Conservation (phyloP, 1,140 invertebrate species). For the roundworm (Caenorhabditis elegans) region WBcel235 BX284603.4:4151001-4151500, state of each 20-base stretch:
- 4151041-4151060: neutral
- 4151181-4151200: too few species aligned
- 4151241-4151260: neutral
- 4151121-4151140: neutral
- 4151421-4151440: too few species aligned
- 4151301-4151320: too few species aligned
- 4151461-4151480: neutral
- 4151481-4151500: neutral
- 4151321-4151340: too few species aligned
- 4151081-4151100: neutral
- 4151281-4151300: neutral
- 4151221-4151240: neutral
- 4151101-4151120: neutral
- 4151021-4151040: neutral
- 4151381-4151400: too few species aligned
- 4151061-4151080: neutral
- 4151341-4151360: too few species aligned
- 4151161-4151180: too few species aligned
- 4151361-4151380: too few species aligned
- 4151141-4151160: too few species aligned
- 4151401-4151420: too few species aligned
- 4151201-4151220: too few species aligned
- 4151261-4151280: neutral
- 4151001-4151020: neutral
- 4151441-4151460: too few species aligned